A percentile compares a stretch with the other conserved stretches of the same genome.
Evolutionary conservation across 2,797 vertebrate genomes (phyloP).

Genomic region (Loris lydekkerianus): DNA sequence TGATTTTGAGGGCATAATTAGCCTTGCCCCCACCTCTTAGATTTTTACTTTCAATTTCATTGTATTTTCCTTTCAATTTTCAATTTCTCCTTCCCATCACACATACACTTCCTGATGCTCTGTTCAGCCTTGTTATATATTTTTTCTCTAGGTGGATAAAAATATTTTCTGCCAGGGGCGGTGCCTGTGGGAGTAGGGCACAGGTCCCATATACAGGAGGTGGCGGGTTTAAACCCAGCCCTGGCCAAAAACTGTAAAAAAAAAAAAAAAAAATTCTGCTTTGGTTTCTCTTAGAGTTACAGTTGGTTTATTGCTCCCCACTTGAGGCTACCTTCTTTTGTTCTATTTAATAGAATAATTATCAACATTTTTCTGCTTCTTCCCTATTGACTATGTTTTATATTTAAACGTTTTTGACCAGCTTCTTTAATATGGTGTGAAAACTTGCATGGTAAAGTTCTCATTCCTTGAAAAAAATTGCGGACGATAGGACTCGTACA

Average conservation of each 20-base stretch:
- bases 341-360: conserved; percentile 66
- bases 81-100: not conserved
- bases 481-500: not conserved
- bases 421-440: conserved; percentile 18
- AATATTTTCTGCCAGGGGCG: not conserved
- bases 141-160: conserved; percentile 2
- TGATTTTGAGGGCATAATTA: not conserved
- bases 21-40: not conserved
- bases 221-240: no score
- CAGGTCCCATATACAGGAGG: no score
- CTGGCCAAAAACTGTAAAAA: no score
- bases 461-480: not conserved
- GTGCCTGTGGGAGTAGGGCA: no score
- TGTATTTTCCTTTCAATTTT: conserved; percentile 31
- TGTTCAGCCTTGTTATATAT: not conserved
- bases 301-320: conserved; percentile 39
- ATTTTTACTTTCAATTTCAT: not conserved
- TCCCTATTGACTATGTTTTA: conserved; percentile 49
- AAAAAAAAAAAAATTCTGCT: not conserved
- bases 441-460: not conserved
- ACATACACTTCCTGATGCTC: not conserved
- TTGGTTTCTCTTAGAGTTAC: conserved; percentile 29
- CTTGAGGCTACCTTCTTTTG: conserved; percentile 5
- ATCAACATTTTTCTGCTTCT: conserved; percentile 60
- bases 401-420: conserved; percentile 56